Evolutionary conservation across 2,888 invertebrate genomes (phyloP), one percentile per base, ranked within the genome.

Genomic region (Argynnis bischoffii): DNA sequence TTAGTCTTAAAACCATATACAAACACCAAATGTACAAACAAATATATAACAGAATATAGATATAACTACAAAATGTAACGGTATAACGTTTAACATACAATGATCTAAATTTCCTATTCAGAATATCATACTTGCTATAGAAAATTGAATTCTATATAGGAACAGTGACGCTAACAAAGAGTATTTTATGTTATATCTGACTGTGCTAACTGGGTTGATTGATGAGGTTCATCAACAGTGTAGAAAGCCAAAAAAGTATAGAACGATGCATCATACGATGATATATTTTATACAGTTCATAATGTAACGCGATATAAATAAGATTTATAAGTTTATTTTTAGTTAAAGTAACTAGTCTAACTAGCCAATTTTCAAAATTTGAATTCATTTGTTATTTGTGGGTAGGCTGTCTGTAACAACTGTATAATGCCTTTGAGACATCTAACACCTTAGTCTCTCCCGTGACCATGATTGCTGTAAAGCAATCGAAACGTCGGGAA

Each of bases 131-230:
- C 6, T 51, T 48, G 31, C 35, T 56, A 59, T 13, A 8, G 18
- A 59, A 26, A 57, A 67, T 57, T 31, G 18, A 50, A 55, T 50
- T 16, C 47, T 55, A 18, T 50, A 41, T 55, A 72, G 6, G 47
- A 31, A 31, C 72, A 63, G 69, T 71, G 67, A 69, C 51, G 57
- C 26, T 31, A 51, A 57, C 48, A 48, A 31, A 65, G 64, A 65
- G 51, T 55, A 59, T 56, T 67, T 14, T 70, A 50, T 63, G 55
- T 48, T 65, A 60, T 57, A 56, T 51, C 63, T 67, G 41, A 51
- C 31, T 67, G 61, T 63, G 64, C 54, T 31, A 69, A 56, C 68
- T 51, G 57, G 66, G 63, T 71, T 75, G 74, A 75, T 75, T 69
- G 72, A 73, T 75, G 73, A 67, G 48, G n/a, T 6, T 54, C 51